Evolutionary conservation across 2,797 vertebrate genomes (phyloP).

Genomic region (Rhabdophis nuchalis): DNA sequence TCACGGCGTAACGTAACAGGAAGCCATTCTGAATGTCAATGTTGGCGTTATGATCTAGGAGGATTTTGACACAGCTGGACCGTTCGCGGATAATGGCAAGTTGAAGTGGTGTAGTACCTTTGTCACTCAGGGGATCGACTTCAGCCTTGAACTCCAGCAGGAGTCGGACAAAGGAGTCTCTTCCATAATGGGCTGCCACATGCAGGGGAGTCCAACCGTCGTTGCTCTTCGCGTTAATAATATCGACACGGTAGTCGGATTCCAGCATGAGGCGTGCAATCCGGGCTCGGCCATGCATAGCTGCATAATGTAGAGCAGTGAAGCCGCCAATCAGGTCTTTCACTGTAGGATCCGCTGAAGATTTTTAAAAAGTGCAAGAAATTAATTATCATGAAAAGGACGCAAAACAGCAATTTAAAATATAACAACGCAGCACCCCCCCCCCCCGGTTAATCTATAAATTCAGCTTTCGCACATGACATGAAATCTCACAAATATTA

Average conservation of each 20-base stretch:
- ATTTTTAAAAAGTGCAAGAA: constrained; percentile 40
- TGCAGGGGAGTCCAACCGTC: constrained; percentile 98
- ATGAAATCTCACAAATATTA: not conserved
- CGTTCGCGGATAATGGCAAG: constrained; percentile 96
- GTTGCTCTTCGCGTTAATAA: constrained; percentile 97
- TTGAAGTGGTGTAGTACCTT: constrained; percentile 95
- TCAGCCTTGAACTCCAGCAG: constrained; percentile 95
- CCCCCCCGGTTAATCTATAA: too few relatives aligned
- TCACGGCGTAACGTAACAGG: constrained; percentile 93
- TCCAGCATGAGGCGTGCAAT: constrained; percentile 96
- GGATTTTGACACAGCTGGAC: constrained; percentile 95
- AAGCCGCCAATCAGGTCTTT: constrained; percentile 98
- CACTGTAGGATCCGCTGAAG: constrained; percentile 91
- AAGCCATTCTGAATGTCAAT: constrained; percentile 99
- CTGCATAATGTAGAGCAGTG: constrained; percentile 96
- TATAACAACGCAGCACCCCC: not conserved
- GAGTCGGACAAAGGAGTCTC: constrained; percentile 94
- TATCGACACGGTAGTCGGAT: constrained; percentile 89
- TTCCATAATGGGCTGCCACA: constrained; percentile 95
- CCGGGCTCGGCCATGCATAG: constrained; percentile 95
- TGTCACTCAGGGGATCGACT: constrained; percentile 96
- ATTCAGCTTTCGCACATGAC: not conserved
- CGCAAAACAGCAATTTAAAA: not conserved
- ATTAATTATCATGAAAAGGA: constrained; percentile 39
- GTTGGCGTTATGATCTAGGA: constrained; percentile 95